These are phyloP conservation scores for Phasianus colchicus DNA, from an alignment of 2,113 vertebrate species.

Conservation along the genomic window DNA sequence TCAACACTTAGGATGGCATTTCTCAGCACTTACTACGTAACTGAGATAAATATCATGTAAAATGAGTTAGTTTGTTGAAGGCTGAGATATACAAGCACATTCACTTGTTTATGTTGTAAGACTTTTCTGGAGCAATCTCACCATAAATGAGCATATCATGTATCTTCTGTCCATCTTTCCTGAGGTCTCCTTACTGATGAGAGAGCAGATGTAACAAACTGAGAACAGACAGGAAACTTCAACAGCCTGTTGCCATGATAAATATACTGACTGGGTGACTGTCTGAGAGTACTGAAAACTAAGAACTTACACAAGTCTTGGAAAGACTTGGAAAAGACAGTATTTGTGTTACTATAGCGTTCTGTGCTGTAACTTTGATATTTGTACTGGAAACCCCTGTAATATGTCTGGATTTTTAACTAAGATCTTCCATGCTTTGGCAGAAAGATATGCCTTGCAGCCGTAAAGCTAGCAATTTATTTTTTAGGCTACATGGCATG, in stretches of 20 bases:
- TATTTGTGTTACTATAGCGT: neutral
- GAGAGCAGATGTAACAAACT: neutral
- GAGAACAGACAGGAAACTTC: neutral
- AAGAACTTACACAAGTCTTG: neutral
- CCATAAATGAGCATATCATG: neutral
- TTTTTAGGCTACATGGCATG: neutral
- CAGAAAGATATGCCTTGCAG: rapidly evolving
- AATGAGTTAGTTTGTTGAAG: neutral
- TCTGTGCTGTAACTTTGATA: neutral
- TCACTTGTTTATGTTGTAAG: neutral
- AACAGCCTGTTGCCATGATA: neutral
- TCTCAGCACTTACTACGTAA: neutral
- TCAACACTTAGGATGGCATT: neutral
- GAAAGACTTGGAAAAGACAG: rapidly evolving
- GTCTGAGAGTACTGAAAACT: neutral
- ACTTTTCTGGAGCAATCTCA: neutral
- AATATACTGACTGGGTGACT: neutral
- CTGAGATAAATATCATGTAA: neutral
- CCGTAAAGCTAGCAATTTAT: neutral
- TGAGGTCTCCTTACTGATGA: neutral
- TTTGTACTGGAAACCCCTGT: neutral
- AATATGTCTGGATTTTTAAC: neutral
- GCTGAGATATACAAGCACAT: neutral
- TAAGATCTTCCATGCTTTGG: neutral
- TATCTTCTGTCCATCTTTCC: neutral